Evolutionary conservation across 2,113 vertebrate genomes (phyloP).

Genomic region (Spermophilus dauricus): DNA sequence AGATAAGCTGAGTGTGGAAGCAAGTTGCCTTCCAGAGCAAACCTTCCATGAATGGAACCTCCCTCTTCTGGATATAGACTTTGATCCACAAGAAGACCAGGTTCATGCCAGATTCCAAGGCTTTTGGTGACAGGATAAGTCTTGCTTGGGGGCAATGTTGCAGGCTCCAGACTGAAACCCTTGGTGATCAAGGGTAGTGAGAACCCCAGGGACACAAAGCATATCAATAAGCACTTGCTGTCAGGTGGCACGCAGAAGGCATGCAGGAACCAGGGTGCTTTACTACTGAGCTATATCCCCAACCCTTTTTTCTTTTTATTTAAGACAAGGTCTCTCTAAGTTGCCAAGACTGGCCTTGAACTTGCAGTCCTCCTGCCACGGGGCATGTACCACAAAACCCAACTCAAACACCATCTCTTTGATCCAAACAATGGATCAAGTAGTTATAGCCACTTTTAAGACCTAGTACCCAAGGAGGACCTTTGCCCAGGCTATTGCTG

Average conservation of each 20-base stretch:
- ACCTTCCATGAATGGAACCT: background rate
- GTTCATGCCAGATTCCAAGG: background rate
- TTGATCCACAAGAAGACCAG: background rate
- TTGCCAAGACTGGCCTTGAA: too few species aligned
- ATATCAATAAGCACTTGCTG: too few species aligned
- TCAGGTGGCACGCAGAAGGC: background rate
- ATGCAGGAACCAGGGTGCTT: too few species aligned
- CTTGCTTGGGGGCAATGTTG: background rate
- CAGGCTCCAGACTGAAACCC: background rate
- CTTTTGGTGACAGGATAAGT: background rate
- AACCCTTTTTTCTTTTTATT: too few species aligned
- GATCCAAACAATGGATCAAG: background rate
- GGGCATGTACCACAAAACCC: too few species aligned
- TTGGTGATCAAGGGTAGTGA: background rate
- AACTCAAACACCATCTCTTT: background rate
- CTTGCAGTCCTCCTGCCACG: too few species aligned
- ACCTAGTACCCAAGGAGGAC: background rate
- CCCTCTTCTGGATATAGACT: too few species aligned
- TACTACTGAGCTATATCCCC: too few species aligned
- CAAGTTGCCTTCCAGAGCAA: background rate
- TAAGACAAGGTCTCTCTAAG: too few species aligned
- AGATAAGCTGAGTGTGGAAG: too few species aligned
- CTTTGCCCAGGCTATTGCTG: background rate
- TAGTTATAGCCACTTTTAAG: background rate
- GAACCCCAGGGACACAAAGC: background rate